Evolutionary conservation across 2,113 vertebrate species (phyloP).

Genomic region (Cariama cristata): DNA sequence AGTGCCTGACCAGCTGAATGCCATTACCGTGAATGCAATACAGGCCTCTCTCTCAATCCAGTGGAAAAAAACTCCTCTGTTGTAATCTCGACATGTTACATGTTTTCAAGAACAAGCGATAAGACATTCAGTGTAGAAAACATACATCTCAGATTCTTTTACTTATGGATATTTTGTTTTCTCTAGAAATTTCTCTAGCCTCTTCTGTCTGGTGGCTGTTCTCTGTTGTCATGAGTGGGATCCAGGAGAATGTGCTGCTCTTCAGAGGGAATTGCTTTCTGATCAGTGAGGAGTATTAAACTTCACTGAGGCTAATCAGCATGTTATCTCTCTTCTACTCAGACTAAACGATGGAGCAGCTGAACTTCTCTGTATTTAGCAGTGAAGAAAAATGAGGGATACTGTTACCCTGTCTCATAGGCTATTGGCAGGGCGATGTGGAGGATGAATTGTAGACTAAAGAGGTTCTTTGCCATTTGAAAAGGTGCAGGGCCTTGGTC

Average conservation of each 20-base stretch:
- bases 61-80: background rate
- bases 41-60: background rate
- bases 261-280: background rate
- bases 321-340: background rate
- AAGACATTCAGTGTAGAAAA: background rate
- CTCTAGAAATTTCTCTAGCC: background rate
- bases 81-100: rapidly evolving
- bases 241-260: background rate
- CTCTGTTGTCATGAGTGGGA: background rate
- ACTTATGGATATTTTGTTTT: background rate
- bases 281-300: background rate
- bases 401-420: background rate
- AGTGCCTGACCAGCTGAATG: background rate
- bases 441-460: background rate
- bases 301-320: background rate
- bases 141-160: background rate
- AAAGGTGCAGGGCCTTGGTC: background rate
- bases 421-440: too few relatives aligned
- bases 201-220: background rate
- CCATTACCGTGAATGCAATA: rapidly evolving
- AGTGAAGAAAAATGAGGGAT: background rate
- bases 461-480: background rate
- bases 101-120: background rate
- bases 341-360: background rate
- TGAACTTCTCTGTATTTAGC: background rate